Evolutionary conservation across 2,888 invertebrate genomes (phyloP).

Genomic region (Agriopis marginaria): DNA sequence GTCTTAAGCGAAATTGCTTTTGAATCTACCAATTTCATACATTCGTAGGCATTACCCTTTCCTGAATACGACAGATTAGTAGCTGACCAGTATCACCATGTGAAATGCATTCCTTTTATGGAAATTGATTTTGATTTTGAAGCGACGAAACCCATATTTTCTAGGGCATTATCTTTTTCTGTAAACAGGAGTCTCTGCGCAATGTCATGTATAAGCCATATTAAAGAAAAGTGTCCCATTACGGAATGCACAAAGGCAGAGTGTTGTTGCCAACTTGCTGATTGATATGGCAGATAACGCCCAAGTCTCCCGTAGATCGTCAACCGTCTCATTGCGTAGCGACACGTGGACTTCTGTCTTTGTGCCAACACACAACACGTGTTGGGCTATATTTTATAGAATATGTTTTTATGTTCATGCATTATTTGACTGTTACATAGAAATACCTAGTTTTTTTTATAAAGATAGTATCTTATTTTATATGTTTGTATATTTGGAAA

Average conservation of each 20-base stretch:
- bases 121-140: background rate
- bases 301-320: conserved; percentile 20
- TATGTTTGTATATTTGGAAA: conserved; percentile 12
- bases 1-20: too few species aligned
- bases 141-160: background rate
- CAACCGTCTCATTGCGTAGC: conserved; percentile 17
- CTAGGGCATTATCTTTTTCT: background rate
- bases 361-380: conserved; percentile 33
- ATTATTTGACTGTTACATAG: background rate
- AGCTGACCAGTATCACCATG: too few species aligned
- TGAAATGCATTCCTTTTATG: too few species aligned
- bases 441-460: background rate
- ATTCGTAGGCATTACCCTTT: too few species aligned
- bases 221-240: background rate
- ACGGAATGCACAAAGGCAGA: conserved; percentile 25
- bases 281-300: conserved; percentile 27
- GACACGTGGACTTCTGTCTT: conserved; percentile 30
- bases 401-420: background rate
- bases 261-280: conserved; percentile 33
- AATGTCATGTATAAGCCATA: background rate
- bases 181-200: background rate
- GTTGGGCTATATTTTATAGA: conserved; percentile 16
- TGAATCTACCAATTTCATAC: too few species aligned
- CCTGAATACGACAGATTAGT: too few species aligned
- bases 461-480: background rate